Percentiles rank a stretch among this genome's conserved stretches.
Evolutionary conservation across 2,888 invertebrate genomes (phyloP).

Genomic region (Thereva unica): DNA sequence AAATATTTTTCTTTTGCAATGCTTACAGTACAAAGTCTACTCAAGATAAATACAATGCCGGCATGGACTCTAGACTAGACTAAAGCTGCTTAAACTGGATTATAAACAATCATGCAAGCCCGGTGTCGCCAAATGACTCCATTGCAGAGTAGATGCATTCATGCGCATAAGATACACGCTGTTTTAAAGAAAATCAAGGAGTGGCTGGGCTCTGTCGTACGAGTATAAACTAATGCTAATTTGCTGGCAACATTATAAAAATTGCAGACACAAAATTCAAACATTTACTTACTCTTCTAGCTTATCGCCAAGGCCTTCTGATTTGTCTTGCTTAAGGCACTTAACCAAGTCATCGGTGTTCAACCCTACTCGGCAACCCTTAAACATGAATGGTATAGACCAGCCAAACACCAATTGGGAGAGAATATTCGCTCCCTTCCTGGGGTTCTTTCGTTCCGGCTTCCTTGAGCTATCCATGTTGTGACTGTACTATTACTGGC

Average conservation of each 20-base stretch:
- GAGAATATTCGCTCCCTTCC: conserved; percentile 52
- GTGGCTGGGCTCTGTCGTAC: not conserved
- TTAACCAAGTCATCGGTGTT: conserved; percentile 70
- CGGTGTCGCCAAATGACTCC: no score
- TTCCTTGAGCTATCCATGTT: conserved; percentile 56
- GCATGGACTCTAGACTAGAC: no score
- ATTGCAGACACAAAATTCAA: not conserved
- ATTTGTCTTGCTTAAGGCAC: conserved; percentile 65
- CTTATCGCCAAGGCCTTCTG: conserved; percentile 54
- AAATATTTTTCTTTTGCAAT: no score
- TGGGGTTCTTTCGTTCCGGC: conserved; percentile 54
- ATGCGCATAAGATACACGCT: no score
- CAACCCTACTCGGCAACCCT: conserved; percentile 56
- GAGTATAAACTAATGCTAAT: not conserved
- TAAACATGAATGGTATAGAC: conserved; percentile 54
- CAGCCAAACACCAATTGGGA: conserved; percentile 56
- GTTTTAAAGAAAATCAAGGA: not conserved
- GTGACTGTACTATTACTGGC: not conserved
- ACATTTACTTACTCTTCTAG: conserved; percentile 52
- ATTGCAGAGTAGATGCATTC: no score
- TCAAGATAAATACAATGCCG: no score
- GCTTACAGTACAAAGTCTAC: no score
- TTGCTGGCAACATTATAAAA: not conserved
- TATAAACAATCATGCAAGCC: no score
- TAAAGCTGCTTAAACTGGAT: no score